Conservation (phyloP, 2,888 invertebrate genomes). For the Rhingia campestris region DNA sequence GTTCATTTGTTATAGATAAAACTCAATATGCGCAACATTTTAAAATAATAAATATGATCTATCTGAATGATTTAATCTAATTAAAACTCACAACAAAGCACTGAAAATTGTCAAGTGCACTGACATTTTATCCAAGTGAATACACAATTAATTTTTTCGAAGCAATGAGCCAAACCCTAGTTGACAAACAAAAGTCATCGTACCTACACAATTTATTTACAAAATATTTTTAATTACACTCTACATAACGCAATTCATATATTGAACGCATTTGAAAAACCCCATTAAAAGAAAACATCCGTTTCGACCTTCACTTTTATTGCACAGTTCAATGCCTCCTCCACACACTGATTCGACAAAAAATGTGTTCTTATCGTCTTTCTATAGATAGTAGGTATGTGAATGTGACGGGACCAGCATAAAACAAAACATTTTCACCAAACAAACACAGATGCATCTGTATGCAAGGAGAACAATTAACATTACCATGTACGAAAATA, state of each 20-base stretch:
- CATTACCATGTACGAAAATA: not conserved
- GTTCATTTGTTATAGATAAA: too few relatives aligned
- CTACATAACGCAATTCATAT: conserved; percentile 13
- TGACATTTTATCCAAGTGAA: conserved; percentile 21
- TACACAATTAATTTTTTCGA: conserved; percentile 2
- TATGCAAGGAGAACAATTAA: conserved; percentile 1
- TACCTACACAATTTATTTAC: conserved; percentile 31
- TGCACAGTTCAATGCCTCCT: conserved; percentile 61
- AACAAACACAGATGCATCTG: conserved; percentile 29
- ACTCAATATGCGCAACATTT: too few relatives aligned
- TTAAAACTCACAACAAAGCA: not conserved
- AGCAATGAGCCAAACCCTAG: conserved; percentile 34
- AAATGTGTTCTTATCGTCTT: conserved; percentile 30
- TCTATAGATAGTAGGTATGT: conserved; percentile 6
- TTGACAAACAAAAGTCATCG: conserved; percentile 12
- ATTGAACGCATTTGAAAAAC: conserved; percentile 56
- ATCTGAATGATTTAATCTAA: not conserved
- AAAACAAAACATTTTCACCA: conserved; percentile 22
- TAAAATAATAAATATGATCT: too few relatives aligned
- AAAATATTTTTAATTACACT: conserved; percentile 52
- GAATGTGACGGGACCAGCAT: not conserved
- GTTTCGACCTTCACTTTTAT: conserved; percentile 59
- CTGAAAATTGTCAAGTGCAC: conserved; percentile 6
- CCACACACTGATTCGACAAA: conserved; percentile 46
- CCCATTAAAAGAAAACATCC: conserved; percentile 25